Base-by-base conservation (phyloP, 2,888 invertebrate species). In the Apocheima hispidaria region DNA sequence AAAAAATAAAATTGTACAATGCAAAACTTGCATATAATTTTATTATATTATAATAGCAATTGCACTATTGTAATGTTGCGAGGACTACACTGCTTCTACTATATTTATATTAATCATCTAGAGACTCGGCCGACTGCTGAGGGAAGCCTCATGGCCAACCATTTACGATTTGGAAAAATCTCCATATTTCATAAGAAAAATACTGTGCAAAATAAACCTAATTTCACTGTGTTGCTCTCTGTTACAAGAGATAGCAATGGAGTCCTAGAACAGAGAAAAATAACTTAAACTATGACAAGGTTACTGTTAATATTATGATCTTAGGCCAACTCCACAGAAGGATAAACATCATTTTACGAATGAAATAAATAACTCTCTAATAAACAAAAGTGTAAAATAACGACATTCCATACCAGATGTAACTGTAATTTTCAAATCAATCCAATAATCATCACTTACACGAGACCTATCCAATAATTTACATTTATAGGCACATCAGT, bases 1-100 rank as follows among this genome's bases (percentile, higher is more conserved):
- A 90, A 86, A 87, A 89, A 89, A 88, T 88, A 88, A 90, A 90
- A 88, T 90, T 92, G 91, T 92, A 91, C 92, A 91, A 90, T 89
- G 90, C 90, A 92, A 82, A 83, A 84, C 71, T 77, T 91, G 90
- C 90, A 87, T 88, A 88, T 89, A 90, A 89, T 89, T 90, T 89
- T 85, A 82, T 82, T 77, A 83, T 84, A 85, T 82, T 82, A n/a
- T n/a, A 73, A 81, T 78, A 87, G 89, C 87, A 86, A 92, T 92
- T 92, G 92, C 92, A 92, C 92, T 92, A 90, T 90, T 89, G n/a
- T n/a, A n/a, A n/a, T n/a, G 87, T 88, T 90, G 90, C 89, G 88
- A 90, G 92, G 92, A 88, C 88, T 91, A 91, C 86, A 87, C 87
- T 87, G 88, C 87, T 83, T 82, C 88, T 88, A 88, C 80, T 82